Evolutionary conservation across 2,113 vertebrate genomes (phyloP).

Genomic region (Pheucticus melanocephalus): DNA sequence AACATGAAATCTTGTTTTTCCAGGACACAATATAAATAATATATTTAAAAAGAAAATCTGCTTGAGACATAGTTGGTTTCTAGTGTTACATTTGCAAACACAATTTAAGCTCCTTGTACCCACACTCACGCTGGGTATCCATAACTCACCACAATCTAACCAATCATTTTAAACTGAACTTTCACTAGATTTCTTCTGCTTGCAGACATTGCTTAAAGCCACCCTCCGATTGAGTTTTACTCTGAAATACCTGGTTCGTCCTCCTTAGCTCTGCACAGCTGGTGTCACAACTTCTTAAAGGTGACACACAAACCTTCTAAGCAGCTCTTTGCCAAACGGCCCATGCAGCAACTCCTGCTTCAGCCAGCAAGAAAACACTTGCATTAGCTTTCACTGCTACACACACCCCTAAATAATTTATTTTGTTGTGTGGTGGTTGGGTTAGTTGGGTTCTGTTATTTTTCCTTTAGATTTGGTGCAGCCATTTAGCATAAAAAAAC

Average conservation of each 20-base stretch:
- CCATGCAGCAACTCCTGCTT: background rate
- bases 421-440: background rate
- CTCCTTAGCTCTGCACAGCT: background rate
- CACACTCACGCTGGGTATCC: background rate
- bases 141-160: background rate
- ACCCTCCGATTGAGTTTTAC: background rate
- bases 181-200: background rate
- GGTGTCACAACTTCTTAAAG: background rate
- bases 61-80: background rate
- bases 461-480: background rate
- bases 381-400: background rate
- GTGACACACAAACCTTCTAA: background rate
- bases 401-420: background rate
- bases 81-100: background rate
- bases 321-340: background rate
- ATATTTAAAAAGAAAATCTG: background rate
- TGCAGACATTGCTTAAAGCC: background rate
- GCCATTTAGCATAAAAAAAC: background rate
- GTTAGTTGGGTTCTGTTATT: background rate
- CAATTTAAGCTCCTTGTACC: background rate
- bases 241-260: background rate
- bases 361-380: background rate
- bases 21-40: background rate
- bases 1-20: background rate
- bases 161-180: background rate